phyloP scores from a whole-genome alignment of 2,113 vertebrate species.

The Python bivittatus region DNA sequence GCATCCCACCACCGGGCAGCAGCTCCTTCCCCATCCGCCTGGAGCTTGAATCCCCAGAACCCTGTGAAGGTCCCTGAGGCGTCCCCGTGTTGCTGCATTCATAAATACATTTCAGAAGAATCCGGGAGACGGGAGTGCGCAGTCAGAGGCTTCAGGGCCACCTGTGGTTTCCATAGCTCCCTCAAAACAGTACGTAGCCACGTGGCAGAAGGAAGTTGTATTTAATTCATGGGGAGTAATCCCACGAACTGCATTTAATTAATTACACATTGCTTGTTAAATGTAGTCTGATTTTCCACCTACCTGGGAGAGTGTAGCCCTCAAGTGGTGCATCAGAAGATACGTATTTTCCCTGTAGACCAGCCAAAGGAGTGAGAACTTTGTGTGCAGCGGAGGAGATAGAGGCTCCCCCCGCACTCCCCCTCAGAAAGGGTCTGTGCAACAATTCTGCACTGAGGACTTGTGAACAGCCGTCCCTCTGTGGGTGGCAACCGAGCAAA shows the following conservation, averaged over 20 bases:
- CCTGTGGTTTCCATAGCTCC: background rate
- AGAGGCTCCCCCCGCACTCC: background rate
- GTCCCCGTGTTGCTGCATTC: background rate
- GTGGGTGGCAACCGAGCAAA: background rate
- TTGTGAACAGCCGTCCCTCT: background rate
- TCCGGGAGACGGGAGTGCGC: too few relatives aligned
- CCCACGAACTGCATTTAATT: background rate
- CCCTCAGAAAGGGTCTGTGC: background rate
- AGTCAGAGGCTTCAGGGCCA: too few relatives aligned
- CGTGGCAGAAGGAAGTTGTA: background rate
- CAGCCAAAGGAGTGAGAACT: background rate
- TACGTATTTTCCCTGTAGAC: background rate
- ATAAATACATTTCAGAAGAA: too few relatives aligned
- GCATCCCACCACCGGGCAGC: background rate
- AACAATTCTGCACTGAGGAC: rapidly evolving
- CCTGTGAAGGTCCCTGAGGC: background rate
- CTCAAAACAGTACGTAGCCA: background rate
- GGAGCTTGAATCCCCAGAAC: background rate
- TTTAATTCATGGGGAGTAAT: background rate
- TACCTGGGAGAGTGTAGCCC: background rate
- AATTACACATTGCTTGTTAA: background rate
- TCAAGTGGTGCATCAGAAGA: background rate
- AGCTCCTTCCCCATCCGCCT: background rate
- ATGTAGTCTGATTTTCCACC: background rate
- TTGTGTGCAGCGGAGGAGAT: background rate